These are phyloP conservation scores for Heliconius charithonia DNA, from an alignment of 2,888 invertebrate species.

Conservation along the genomic window DNA sequence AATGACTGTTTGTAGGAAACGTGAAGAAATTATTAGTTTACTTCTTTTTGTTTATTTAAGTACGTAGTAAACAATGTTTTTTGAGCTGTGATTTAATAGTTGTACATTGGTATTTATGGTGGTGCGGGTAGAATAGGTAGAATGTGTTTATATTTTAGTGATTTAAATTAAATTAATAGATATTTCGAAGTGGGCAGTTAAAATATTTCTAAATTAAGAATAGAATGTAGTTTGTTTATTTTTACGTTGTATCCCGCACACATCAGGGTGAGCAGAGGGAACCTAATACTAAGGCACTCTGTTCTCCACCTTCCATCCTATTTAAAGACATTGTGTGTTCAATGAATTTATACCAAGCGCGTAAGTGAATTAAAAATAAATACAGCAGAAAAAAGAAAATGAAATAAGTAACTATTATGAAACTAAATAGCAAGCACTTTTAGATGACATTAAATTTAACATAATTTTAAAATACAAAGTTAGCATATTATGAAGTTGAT, in stretches of 20 bases:
- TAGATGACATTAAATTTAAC: background rate
- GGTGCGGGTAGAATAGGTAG: background rate
- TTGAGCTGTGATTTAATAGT: background rate
- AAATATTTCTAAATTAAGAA: no score
- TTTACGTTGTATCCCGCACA: no score
- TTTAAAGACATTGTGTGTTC: background rate
- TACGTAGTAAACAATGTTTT: background rate
- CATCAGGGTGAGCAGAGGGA: no score
- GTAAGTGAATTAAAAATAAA: no score
- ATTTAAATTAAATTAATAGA: no score
- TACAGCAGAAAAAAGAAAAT: no score
- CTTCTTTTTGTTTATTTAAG: conserved; percentile 32
- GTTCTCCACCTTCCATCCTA: no score
- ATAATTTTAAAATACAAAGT: conserved; percentile 5
- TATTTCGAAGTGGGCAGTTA: no score
- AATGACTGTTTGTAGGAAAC: conserved; percentile 52
- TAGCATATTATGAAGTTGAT: conserved; percentile 14
- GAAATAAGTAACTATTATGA: background rate
- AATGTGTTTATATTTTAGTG: background rate
- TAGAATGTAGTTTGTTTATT: no score
- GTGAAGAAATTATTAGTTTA: conserved; percentile 42
- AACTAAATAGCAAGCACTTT: background rate
- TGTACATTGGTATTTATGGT: background rate
- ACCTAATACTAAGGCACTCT: no score
- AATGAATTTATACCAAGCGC: no score